Percentiles rank a stretch among this genome's conserved stretches.
Conservation (phyloP, 2,113 vertebrate genomes). For the Trogon melanurus region DNA sequence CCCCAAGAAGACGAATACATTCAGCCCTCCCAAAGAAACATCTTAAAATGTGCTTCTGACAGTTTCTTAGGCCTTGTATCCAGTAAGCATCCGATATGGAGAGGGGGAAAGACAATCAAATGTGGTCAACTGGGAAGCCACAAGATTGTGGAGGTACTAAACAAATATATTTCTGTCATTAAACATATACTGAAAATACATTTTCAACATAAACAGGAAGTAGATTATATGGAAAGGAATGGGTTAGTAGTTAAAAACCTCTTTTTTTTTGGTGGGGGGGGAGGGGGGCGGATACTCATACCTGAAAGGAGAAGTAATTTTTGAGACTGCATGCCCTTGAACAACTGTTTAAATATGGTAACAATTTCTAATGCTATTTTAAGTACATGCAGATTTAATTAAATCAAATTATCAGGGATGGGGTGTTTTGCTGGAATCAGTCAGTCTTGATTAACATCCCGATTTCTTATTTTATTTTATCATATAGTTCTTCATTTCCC, state of each 20-base stretch:
- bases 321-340: conserved; percentile 28
- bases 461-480: conserved; percentile 63
- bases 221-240: conserved; percentile 28
- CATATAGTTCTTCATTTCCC: conserved; percentile 59
- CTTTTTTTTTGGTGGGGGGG: not conserved
- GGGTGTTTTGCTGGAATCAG: conserved; percentile 41
- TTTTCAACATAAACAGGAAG: conserved; percentile 35
- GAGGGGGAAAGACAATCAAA: not conserved
- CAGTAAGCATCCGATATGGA: not conserved
- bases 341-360: conserved; percentile 67
- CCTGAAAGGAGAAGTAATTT: conserved; percentile 55
- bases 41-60: not conserved
- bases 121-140: not conserved
- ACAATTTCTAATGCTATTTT: conserved; percentile 71
- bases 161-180: not conserved
- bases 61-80: conserved; percentile 7
- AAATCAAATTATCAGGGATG: conserved; percentile 51
- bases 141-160: conserved; percentile 14
- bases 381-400: conserved; percentile 63
- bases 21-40: not conserved
- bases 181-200: not conserved
- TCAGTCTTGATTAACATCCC: conserved; percentile 65
- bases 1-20: not conserved
- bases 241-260: conserved; percentile 54
- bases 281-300: not conserved